Percentiles rank a stretch among this genome's conserved stretches.
Evolutionary conservation across 2,113 vertebrate species (phyloP).

Genomic region (Tachysurus fulvidraco): DNA sequence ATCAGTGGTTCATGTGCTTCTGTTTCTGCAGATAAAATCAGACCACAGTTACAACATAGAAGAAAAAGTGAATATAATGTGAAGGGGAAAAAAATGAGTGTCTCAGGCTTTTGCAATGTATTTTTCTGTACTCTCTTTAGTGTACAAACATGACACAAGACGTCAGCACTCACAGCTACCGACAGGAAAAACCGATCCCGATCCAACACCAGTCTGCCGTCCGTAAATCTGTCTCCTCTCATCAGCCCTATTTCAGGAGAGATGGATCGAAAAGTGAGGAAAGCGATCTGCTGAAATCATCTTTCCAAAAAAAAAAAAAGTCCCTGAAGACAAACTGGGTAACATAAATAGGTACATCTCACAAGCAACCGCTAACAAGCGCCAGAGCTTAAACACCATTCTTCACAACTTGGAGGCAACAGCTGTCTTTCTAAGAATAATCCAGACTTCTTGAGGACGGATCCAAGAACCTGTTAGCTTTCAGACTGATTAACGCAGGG

Average conservation of each 20-base stretch:
- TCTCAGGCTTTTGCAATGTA: background rate
- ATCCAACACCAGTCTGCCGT: background rate
- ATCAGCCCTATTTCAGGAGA: slow-evolving; percentile 35
- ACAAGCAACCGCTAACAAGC: background rate
- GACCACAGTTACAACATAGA: background rate
- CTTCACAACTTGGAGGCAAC: background rate
- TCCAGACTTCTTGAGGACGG: background rate
- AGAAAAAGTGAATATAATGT: background rate
- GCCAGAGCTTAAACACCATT: background rate
- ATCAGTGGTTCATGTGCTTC: background rate
- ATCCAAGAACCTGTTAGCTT: slow-evolving; percentile 4
- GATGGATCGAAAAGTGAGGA: slow-evolving; percentile 4
- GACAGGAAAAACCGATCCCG: background rate
- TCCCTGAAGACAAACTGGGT: slow-evolving; percentile 17
- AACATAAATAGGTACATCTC: slow-evolving; percentile 18
- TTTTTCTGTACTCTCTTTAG: no score
- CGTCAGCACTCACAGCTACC: background rate
- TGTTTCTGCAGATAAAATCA: background rate
- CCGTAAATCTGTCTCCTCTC: slow-evolving; percentile 1
- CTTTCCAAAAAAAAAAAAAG: background rate
- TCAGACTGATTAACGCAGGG: background rate
- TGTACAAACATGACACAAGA: background rate
- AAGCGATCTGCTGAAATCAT: slow-evolving; percentile 26
- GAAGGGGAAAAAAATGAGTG: background rate
- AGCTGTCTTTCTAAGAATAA: slow-evolving; percentile 28